Conservation (phyloP, 2,113 vertebrate genomes). For the Triplophysa tibetana region DNA sequence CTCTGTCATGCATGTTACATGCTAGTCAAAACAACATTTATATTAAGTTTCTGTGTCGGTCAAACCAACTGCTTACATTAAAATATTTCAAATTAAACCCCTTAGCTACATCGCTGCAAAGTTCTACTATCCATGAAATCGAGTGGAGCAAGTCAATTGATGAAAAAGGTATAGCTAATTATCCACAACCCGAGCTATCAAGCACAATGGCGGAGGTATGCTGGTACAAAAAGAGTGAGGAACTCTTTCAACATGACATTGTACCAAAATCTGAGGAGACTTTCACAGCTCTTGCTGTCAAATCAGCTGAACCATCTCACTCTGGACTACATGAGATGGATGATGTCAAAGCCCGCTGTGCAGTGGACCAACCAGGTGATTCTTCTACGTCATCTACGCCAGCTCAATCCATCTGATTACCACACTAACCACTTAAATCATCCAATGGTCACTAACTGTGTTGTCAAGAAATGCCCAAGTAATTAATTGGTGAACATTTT, state of each 20-base stretch:
- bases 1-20: slow-evolving; percentile 32
- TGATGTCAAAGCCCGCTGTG: slow-evolving; percentile 70
- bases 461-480: slow-evolving; percentile 38
- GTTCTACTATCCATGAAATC: slow-evolving; percentile 64
- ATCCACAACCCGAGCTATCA: slow-evolving; percentile 68
- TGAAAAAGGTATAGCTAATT: slow-evolving; percentile 59
- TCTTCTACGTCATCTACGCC: slow-evolving; percentile 41
- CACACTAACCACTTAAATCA: slow-evolving; percentile 60
- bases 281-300: slow-evolving; percentile 66
- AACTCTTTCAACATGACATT: slow-evolving; percentile 60
- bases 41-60: slow-evolving; percentile 21
- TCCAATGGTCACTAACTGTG: slow-evolving; percentile 65
- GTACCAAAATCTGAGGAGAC: slow-evolving; percentile 68
- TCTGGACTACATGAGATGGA: slow-evolving; percentile 70
- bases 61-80: slow-evolving; percentile 36
- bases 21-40: not conserved
- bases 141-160: slow-evolving; percentile 64
- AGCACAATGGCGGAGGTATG: slow-evolving; percentile 62
- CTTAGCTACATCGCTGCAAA: slow-evolving; percentile 69
- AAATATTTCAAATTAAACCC: slow-evolving; percentile 60
- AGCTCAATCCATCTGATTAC: slow-evolving; percentile 55
- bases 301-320: slow-evolving; percentile 66
- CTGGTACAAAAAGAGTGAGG: slow-evolving; percentile 69
- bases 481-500: slow-evolving; percentile 5
- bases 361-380: slow-evolving; percentile 76